phyloP scores from a whole-genome alignment of 1,140 invertebrate species.

The Aphaenogaster floridana region DNA sequence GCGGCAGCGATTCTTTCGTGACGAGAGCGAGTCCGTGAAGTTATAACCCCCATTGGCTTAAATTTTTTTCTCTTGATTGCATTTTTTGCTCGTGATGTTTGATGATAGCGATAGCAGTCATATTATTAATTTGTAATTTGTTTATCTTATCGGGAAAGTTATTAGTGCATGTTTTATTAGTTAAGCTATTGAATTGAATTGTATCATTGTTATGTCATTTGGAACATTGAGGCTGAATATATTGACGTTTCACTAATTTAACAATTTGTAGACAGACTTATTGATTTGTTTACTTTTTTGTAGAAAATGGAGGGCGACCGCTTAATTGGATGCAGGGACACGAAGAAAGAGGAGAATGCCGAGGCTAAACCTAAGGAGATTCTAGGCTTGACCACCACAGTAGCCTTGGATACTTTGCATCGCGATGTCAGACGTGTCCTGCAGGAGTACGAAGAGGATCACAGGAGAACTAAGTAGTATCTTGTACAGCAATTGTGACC shows the following conservation, averaged over 20 bases:
- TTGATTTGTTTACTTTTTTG: neutral
- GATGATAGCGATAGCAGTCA: neutral
- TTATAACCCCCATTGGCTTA: neutral
- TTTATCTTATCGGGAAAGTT: neutral
- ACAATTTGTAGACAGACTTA: neutral
- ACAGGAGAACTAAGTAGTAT: conserved; percentile 82
- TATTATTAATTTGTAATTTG: neutral
- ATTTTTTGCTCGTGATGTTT: neutral
- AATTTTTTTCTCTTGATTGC: neutral
- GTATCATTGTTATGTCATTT: neutral
- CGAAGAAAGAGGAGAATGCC: conserved; percentile 14
- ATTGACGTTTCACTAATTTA: neutral
- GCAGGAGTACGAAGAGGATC: conserved; percentile 84
- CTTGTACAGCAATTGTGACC: conserved; percentile 1
- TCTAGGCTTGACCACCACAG: conserved; percentile 84
- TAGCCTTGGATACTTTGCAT: conserved; percentile 86
- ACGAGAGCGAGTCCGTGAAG: neutral
- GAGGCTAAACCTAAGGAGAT: conserved; percentile 69
- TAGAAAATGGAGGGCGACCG: conserved; percentile 64
- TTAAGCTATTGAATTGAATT: neutral
- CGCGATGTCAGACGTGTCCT: conserved; percentile 85
- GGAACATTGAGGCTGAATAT: neutral
- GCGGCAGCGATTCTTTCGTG: neutral
- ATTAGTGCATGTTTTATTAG: neutral
- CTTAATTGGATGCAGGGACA: conserved; percentile 13